Evolutionary conservation across 2,797 vertebrate genomes (phyloP).

Genomic region (Vultur gryphus): DNA sequence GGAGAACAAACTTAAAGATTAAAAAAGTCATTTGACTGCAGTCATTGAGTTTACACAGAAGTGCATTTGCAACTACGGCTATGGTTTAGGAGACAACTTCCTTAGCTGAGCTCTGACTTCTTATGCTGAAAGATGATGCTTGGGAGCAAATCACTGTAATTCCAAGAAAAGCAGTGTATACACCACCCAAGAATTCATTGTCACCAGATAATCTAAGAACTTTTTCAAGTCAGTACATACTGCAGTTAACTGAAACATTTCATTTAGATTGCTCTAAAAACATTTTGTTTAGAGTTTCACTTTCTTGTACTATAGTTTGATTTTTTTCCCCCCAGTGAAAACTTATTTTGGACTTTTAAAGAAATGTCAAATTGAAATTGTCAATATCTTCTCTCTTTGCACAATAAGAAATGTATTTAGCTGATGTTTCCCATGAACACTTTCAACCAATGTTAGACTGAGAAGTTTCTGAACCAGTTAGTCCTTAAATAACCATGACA

Average conservation of each 20-base stretch:
- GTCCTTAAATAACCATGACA: background rate
- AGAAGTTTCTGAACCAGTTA: background rate
- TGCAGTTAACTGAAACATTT: background rate
- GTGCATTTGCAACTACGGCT: background rate
- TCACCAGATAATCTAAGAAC: background rate
- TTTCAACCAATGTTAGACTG: background rate
- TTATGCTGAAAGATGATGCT: background rate
- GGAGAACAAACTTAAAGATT: background rate
- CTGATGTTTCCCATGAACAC: background rate
- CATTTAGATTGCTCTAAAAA: background rate
- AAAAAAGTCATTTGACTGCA: background rate
- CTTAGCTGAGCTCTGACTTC: background rate
- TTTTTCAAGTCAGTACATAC: background rate
- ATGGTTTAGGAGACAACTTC: constrained; percentile 10
- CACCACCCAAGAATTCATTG: background rate
- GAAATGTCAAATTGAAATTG: background rate
- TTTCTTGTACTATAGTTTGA: background rate
- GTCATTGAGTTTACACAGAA: background rate
- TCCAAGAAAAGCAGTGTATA: background rate
- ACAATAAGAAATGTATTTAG: background rate
- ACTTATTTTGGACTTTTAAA: background rate
- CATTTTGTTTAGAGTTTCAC: background rate
- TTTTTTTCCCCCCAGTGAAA: background rate
- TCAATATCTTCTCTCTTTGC: background rate
- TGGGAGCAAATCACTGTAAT: background rate